Conservation (phyloP, 2,888 invertebrate genomes). For the Chouioia cunea region DNA sequence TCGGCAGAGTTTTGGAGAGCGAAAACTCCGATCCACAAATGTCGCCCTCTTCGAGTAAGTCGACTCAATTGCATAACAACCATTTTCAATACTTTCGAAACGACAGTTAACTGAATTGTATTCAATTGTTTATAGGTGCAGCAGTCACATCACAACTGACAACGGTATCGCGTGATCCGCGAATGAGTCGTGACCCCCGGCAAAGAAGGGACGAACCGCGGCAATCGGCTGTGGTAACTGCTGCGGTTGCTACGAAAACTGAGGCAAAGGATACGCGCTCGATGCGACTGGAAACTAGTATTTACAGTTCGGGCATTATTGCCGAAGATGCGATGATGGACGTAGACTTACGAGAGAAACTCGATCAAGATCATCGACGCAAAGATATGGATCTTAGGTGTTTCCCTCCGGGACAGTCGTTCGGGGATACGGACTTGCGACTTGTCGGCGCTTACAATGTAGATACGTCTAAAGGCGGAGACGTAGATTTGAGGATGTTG, state of each 20-base stretch:
- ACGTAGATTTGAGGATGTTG: constrained; percentile 81
- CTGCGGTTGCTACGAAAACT: constrained; percentile 25
- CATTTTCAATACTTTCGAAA: too few species aligned
- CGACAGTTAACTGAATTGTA: background rate
- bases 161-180: constrained; percentile 62
- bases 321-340: constrained; percentile 62
- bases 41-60: too few species aligned
- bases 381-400: constrained; percentile 72
- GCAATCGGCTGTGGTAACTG: background rate
- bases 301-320: constrained; percentile 66
- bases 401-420: constrained; percentile 62
- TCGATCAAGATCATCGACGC: constrained; percentile 64
- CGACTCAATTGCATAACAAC: too few species aligned
- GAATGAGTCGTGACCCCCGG: constrained; percentile 63
- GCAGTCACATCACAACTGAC: constrained; percentile 12
- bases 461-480: constrained; percentile 67
- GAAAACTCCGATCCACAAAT: too few species aligned
- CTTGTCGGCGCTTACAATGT: constrained; percentile 61
- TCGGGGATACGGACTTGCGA: constrained; percentile 78
- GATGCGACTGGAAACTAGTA: constrained; percentile 62
- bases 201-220: constrained; percentile 50
- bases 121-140: constrained; percentile 3
- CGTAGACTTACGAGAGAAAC: constrained; percentile 62
- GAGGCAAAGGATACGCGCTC: constrained; percentile 48
- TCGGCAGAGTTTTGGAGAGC: too few species aligned